A percentile compares a stretch with the other conserved stretches of the same genome.
These are phyloP conservation scores for Chrysaora quinquecirrha DNA, from an alignment of 30 jellyfish, hydroid and myxozoan genomes.

Conservation along the genomic window DNA sequence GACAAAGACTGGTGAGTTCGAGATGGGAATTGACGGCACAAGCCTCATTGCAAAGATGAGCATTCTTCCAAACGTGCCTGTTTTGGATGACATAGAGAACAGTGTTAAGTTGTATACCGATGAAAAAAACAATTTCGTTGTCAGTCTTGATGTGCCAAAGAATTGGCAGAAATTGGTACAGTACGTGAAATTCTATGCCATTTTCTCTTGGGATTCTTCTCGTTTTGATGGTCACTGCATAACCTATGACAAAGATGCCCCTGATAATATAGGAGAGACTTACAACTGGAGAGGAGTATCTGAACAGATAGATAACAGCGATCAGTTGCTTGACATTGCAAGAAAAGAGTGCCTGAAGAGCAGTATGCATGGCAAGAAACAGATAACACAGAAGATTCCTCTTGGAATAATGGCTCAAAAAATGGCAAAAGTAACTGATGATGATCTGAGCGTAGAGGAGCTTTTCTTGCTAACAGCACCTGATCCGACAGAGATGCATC, in stretches of 20 bases:
- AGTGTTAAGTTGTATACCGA: background rate
- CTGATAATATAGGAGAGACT: background rate
- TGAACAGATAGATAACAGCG: background rate
- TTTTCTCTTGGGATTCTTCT: background rate
- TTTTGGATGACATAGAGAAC: background rate
- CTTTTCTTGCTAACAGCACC: background rate
- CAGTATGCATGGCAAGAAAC: background rate
- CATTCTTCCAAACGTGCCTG: background rate
- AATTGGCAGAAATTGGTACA: background rate
- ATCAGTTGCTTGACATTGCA: background rate
- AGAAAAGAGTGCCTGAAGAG: background rate
- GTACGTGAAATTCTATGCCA: background rate
- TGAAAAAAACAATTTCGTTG: background rate
- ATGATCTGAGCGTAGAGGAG: background rate
- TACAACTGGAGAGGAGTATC: background rate
- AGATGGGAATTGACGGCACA: background rate
- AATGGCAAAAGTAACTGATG: background rate
- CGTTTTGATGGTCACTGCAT: background rate
- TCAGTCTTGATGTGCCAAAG: background rate
- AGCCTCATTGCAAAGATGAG: background rate
- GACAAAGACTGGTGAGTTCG: background rate
- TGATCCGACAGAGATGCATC: background rate
- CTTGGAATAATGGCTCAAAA: background rate
- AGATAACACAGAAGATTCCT: background rate
- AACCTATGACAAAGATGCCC: background rate